A percentile compares a stretch with the other conserved stretches of the same genome.
Evolutionary conservation across 2,113 vertebrate species (phyloP).

Genomic region (Oryctolagus cuniculus): mOryCun1.1 NC_091432.1:216153001-216153500

Average conservation of each 20-base stretch:
- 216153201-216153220: constrained; percentile 33
- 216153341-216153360: constrained; percentile 4
- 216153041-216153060: constrained; percentile 27
- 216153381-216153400: neutral
- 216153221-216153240: constrained; percentile 28
- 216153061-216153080: constrained; percentile 59
- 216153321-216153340: neutral
- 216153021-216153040: constrained; percentile 3
- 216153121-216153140: neutral
- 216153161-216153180: neutral
- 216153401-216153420: neutral
- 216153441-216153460: neutral
- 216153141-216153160: constrained; percentile 23
- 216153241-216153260: constrained; percentile 49
- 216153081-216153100: constrained; percentile 16
- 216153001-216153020: constrained; percentile 18
- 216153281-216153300: constrained; percentile 4
- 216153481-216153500: constrained; percentile 53
- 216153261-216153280: neutral
- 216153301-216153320: neutral
- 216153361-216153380: neutral
- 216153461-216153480: constrained; percentile 30
- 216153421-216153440: constrained; percentile 24
- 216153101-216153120: constrained; percentile 44
- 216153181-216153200: constrained; percentile 23